Base-by-base conservation (phyloP, 2,113 vertebrate genomes). In the Mobula birostris region DNA sequence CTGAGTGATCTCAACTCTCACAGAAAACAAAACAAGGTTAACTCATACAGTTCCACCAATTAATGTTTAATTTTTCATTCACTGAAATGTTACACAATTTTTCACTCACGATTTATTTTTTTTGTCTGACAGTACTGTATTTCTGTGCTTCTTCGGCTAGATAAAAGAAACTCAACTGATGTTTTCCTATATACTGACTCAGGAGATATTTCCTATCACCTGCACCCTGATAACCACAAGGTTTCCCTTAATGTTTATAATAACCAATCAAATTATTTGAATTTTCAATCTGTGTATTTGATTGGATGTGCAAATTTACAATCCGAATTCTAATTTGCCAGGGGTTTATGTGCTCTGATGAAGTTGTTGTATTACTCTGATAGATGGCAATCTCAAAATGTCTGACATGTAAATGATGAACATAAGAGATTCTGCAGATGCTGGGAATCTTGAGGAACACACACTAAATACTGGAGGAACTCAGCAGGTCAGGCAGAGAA, bases 61-160 rank as follows among this genome's bases (percentile, higher is more conserved):
- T 61, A 83, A n/a, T 87, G 27, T 87, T 87, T 87, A 87, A 61
- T 87, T 61, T 87, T 63, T 87, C 1, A 61, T 87, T n/a, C 27
- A 63, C 12, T 66, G 29, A 32, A 36, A 90, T 32, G 19, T 63
- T 32, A 88, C 17, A 66, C 27, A 90, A 32, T 11, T n/a, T 79
- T 77, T 36, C 61, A 32, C 29, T 66, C 19, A 68, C 63, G 7
- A 32, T 1, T 36, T 7, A 4, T 29, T 15, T 17, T 36, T 66
- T 90, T 90, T 66, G 12, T 66, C 29, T 90, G 85, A 63, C 29
- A 63, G 32, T n/a, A 5, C 29, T 29, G 32, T n/a, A 5, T 29
- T 61, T 61, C 40, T 15, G 5, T 66, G 17, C 32, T 66, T 17
- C 36, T 32, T 19, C 32, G 1, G 14, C 15, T n/a, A 27, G 61